Base-by-base conservation (phyloP, 2,888 invertebrate species). In the Cheilosia vernalis region DNA sequence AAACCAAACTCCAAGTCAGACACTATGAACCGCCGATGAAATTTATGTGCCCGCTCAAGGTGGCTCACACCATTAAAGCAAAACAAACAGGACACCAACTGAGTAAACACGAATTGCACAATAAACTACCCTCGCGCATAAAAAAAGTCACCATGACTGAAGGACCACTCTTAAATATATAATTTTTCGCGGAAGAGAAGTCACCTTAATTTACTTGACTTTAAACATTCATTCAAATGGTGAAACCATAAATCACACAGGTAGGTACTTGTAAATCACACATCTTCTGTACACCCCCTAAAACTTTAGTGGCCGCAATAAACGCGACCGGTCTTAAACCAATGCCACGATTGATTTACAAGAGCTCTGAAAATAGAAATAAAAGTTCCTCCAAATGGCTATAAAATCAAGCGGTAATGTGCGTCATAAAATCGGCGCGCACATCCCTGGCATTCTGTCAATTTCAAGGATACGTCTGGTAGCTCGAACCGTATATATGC, bases 381-480 rank as follows among this genome's bases (percentile, higher is more conserved):
- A 80, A 74, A 80, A 78, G 60, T 64, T 64, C 76, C 66, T 76
- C 30, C 67, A 77, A 51, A 53, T 51, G 67, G 72, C 61, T 63
- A 81, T 85, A 77, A 85, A 85, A 85, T 81, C 85, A 85, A 67
- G 72, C 70, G 61, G 85, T 81, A 85, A 81, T 85, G 76, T 66
- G 58, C 44, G 66, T 81, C 85, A 51, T 85, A 81, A 85, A 85
- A 76, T 85, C 72, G 49, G 24, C 67, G 63, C 61, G 60, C 61
- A 76, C 64, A 79, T 78, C 69, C 69, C 63, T 61, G 73, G 60
- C 64, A 70, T 76, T 56, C 81, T 76, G 70, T 76, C 76, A 81
- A 81, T 81, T 67, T 55, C 76, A 81, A 85, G 81, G 76, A 81
- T 85, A 24, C 60, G 30, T 66, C 60, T 63, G 69, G 69, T 49